Evolutionary conservation across 1,140 invertebrate genomes (phyloP), one percentile per base, ranked within the genome.

Genomic region (Platorchestia sp.): DNA sequence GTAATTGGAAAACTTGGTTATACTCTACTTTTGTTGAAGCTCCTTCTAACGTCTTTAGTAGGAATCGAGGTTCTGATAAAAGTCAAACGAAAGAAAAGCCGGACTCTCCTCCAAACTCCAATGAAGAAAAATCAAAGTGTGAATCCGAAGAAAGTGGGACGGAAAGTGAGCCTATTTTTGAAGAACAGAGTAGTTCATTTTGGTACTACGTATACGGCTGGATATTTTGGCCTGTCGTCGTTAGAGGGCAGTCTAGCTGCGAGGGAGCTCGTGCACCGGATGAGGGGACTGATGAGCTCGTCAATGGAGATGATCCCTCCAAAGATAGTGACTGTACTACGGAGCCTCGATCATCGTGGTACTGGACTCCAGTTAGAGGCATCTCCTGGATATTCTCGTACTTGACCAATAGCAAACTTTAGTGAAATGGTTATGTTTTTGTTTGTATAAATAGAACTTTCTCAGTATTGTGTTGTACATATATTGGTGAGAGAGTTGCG

Each of bases 201-300:
- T 45, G 43, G 91, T 93, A 93, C 45, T 93, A 93, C 44, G 43
- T 93, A 5, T 93, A 93, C 91, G 91, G 91, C 45, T 93, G 91
- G 91, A 40, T 93, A 16, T 44, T 93, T 47, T 93, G 91, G 91
- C 43, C 91, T 40, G 43, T 44, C 36, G 91, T 93, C 10, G 91
- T 93, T 44, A 93, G n/a, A 19, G 44, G 91, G 1, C 91, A 93
- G 91, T 93, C 91, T 47, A 44, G 36, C 40, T 14, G 7, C 40
- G 41, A 89, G 22, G 86, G 41, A 10, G n/a, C 19, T 89, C 86
- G 10, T n/a, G 19, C 16, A 19, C 10, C 86, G 10, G 91, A 45
- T 44, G 43, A 45, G 10, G 91, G 0, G 10, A 89, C 5, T 89
- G 87, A 89, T 75, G 59, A 75, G 7, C 59, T 75, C 1, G 59